phyloP scores from a whole-genome alignment of 2,113 vertebrate species.

The Nettapus auritus region DNA sequence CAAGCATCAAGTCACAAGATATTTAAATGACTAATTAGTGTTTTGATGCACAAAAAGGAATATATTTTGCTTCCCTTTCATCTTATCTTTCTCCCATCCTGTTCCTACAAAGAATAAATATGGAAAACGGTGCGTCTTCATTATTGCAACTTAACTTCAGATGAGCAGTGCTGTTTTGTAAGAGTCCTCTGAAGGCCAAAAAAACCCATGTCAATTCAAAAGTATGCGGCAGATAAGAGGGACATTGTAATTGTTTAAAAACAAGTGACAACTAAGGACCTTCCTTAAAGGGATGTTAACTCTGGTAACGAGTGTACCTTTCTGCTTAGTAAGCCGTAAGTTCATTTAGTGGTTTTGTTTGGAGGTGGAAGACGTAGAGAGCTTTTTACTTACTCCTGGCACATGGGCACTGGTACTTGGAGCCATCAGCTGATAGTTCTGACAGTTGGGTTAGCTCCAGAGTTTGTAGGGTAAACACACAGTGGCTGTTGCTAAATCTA shows the following conservation, averaged over 20 bases:
- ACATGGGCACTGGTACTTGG: background rate
- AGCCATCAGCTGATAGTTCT: background rate
- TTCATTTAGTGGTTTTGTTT: background rate
- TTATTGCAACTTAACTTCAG: background rate
- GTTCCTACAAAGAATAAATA: background rate
- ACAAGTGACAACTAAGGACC: background rate
- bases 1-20: slow-evolving; percentile 13
- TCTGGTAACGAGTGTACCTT: background rate
- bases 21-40: slow-evolving; percentile 44
- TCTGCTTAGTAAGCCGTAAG: background rate
- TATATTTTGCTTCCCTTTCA: slow-evolving; percentile 31
- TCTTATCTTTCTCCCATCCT: slow-evolving; percentile 8
- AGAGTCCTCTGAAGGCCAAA: background rate
- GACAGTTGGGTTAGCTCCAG: background rate
- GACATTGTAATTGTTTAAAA: background rate
- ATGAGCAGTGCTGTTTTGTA: background rate
- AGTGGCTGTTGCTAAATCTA: background rate
- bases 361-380: background rate
- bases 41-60: slow-evolving; percentile 44
- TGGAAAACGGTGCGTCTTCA: background rate
- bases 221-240: background rate
- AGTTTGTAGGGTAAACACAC: background rate
- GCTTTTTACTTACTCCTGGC: too few relatives aligned
- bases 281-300: background rate
- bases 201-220: background rate